These are phyloP conservation scores for Drosophila auraria DNA, from an alignment of 1,140 invertebrate species.

Conservation along the genomic window DNA sequence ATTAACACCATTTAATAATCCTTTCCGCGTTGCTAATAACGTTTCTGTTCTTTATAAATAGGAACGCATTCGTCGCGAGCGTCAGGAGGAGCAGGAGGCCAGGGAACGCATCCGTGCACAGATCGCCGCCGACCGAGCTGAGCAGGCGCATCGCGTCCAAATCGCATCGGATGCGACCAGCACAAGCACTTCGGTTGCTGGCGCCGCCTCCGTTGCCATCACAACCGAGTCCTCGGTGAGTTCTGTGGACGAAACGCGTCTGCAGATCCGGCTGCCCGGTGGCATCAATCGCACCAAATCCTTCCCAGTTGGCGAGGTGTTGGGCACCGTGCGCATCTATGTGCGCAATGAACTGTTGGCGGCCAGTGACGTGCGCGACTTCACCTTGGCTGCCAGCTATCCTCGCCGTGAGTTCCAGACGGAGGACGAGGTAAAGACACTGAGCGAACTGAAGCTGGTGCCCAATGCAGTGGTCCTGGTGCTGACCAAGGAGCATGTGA, in stretches of 20 bases:
- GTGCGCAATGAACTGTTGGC: conserved; percentile 74
- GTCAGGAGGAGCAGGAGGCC: conserved; percentile 87
- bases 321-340: conserved; percentile 81
- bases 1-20: too few species aligned
- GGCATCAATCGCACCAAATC: conserved; percentile 87
- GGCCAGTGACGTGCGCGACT: conserved; percentile 85
- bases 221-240: conserved; percentile 8
- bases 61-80: conserved; percentile 86
- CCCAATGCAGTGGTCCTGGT: conserved; percentile 90
- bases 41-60: conserved; percentile 2
- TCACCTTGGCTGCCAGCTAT: conserved; percentile 91
- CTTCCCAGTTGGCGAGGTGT: conserved; percentile 78
- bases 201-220: background rate
- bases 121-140: conserved; percentile 90
- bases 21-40: background rate
- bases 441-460: conserved; percentile 90
- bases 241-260: conserved; percentile 88
- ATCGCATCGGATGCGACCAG: conserved; percentile 8
- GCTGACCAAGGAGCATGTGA: conserved; percentile 86
- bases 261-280: conserved; percentile 94
- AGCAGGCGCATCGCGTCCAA: conserved; percentile 55
- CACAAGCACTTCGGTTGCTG: conserved; percentile 83
- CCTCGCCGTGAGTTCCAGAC: conserved; percentile 90
- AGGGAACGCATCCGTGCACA: conserved; percentile 89
- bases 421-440: conserved; percentile 87